A percentile compares a stretch with the other conserved stretches of the same genome.
Conservation (phyloP, 2,888 invertebrate species). For the Luperina testacea region DNA sequence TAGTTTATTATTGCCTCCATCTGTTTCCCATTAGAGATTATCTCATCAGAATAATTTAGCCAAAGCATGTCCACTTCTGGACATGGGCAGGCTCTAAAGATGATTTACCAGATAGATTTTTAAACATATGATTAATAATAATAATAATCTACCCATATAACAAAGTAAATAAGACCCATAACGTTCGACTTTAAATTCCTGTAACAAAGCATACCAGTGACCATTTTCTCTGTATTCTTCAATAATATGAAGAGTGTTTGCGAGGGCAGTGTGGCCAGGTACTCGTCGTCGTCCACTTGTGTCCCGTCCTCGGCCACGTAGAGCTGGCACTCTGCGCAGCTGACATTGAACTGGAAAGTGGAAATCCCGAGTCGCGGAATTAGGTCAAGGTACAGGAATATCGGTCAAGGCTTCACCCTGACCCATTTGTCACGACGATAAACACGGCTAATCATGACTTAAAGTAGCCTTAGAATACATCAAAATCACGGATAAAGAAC, state of each 20-base stretch:
- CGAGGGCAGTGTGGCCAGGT: constrained; percentile 93
- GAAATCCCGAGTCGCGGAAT: constrained; percentile 72
- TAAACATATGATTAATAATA: neutral
- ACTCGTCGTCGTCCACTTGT: constrained; percentile 93
- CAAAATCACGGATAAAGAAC: neutral
- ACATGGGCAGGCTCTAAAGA: neutral
- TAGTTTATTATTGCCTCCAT: neutral
- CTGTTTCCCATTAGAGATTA: neutral
- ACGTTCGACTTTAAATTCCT: neutral
- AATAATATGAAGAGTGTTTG: constrained; percentile 93
- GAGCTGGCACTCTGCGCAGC: constrained; percentile 86
- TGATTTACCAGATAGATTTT: neutral
- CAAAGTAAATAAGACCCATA: neutral
- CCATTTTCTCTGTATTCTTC: constrained; percentile 88
- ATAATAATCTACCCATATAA: neutral
- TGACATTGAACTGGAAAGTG: constrained; percentile 87
- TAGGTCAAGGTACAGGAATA: constrained; percentile 79
- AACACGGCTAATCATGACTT: constrained; percentile 67
- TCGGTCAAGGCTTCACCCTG: constrained; percentile 83
- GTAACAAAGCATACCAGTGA: constrained; percentile 87
- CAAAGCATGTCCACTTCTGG: neutral
- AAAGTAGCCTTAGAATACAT: constrained; percentile 60
- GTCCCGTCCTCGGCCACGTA: constrained; percentile 92
- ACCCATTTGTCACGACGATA: constrained; percentile 73
- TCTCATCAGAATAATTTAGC: neutral